phyloP scores from a whole-genome alignment of 2,113 vertebrate genomes.

The Hippopotamus amphibius region DNA sequence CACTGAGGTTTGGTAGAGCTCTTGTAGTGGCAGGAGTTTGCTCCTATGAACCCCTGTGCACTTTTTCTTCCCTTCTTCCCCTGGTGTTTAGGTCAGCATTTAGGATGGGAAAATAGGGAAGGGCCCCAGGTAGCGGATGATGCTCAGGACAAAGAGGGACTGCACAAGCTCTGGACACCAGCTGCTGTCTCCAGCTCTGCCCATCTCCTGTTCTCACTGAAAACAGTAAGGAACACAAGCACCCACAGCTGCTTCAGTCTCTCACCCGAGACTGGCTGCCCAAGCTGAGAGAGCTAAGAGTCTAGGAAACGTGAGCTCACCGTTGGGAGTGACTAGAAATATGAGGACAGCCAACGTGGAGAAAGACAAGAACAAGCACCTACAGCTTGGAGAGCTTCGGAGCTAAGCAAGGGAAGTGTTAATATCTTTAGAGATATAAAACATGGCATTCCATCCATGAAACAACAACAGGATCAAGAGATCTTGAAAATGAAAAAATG shows the following conservation, averaged over 20 bases:
- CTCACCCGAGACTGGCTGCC: not conserved
- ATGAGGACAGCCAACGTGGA: not conserved
- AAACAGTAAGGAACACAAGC: not conserved
- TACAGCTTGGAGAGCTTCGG: not conserved
- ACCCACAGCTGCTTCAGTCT: not conserved
- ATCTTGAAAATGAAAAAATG: not conserved
- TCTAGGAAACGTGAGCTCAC: not conserved
- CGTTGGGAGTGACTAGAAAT: not conserved
- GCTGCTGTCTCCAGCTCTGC: not conserved
- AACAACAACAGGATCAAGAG: not conserved
- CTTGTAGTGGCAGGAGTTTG: not conserved
- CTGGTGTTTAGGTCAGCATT: not conserved
- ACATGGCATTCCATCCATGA: not conserved
- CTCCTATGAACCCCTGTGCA: not conserved
- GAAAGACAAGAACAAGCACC: not conserved
- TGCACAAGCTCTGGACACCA: not conserved
- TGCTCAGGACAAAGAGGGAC: not conserved
- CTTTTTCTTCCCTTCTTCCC: not conserved
- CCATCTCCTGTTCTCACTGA: not conserved
- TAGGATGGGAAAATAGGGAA: not conserved
- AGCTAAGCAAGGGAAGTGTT: not conserved
- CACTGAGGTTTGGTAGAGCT: accelerated
- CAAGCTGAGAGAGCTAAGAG: not conserved
- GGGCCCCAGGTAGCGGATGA: not conserved
- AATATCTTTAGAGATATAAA: not conserved